Percentiles rank a stretch among this genome's conserved stretches.
Evolutionary conservation across 2,888 invertebrate genomes (phyloP).

Genomic region (Amphipoea lucens): DNA sequence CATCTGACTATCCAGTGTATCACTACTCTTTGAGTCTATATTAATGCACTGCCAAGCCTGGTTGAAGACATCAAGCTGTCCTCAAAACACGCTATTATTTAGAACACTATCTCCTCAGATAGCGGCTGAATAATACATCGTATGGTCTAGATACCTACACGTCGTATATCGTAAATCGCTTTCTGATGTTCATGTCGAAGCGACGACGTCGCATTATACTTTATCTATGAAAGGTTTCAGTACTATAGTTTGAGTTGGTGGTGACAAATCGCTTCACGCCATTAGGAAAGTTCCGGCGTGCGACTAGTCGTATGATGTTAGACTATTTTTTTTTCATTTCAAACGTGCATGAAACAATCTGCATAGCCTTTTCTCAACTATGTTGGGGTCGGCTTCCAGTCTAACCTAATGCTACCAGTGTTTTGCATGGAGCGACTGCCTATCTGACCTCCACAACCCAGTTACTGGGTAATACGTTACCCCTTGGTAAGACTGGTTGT

Average conservation of each 20-base stretch:
- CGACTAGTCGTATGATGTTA: not conserved
- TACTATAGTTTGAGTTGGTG: slow-evolving; percentile 10
- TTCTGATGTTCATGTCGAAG: slow-evolving; percentile 64
- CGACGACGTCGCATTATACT: slow-evolving; percentile 39
- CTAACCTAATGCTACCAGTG: not conserved
- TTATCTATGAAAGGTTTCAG: slow-evolving; percentile 48
- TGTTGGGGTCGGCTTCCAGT: not conserved
- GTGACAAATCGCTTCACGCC: slow-evolving; percentile 54
- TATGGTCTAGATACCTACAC: slow-evolving; percentile 14
- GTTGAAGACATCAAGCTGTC: not conserved
- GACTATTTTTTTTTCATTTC: slow-evolving; percentile 4
- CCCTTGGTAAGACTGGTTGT: no score
- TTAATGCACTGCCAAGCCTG: not conserved
- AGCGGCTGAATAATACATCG: slow-evolving; percentile 49
- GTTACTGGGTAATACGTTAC: not conserved
- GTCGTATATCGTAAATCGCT: slow-evolving; percentile 59
- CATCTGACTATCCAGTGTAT: not conserved
- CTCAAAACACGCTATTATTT: not conserved
- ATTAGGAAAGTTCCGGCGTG: slow-evolving; percentile 37
- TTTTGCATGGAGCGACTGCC: not conserved
- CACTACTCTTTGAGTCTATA: not conserved
- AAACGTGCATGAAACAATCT: not conserved
- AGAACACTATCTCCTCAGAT: slow-evolving; percentile 3
- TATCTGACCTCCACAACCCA: not conserved
- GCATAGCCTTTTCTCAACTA: not conserved